Conservation (phyloP, 2,888 invertebrate species). For the Andrena minutula region DNA sequence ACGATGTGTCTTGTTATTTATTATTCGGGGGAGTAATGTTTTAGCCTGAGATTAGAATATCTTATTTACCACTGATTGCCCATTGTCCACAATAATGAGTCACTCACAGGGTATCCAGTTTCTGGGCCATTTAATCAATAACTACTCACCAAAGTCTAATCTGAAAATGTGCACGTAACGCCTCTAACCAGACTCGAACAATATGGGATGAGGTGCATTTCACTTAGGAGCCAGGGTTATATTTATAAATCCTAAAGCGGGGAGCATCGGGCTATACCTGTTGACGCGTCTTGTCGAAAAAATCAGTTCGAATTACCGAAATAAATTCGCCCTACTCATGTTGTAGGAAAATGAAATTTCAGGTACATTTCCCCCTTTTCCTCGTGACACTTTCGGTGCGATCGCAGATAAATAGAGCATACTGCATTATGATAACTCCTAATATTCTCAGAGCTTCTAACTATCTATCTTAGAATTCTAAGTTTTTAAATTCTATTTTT, state of each 20-base stretch:
- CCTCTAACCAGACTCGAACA: conserved; percentile 6
- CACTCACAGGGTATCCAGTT: no score
- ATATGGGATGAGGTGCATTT: conserved; percentile 19
- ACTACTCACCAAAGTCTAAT: not conserved
- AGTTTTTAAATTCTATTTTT: not conserved
- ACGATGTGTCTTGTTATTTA: no score
- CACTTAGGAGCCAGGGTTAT: conserved; percentile 29
- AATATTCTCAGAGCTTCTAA: not conserved
- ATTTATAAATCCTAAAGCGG: conserved; percentile 46
- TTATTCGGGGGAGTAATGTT: no score
- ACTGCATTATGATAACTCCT: no score
- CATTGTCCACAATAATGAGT: no score
- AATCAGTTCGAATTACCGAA: not conserved
- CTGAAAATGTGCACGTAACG: not conserved
- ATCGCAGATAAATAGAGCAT: not conserved
- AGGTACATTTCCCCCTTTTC: not conserved
- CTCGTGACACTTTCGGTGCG: not conserved
- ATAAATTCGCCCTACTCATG: not conserved
- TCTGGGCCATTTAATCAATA: no score
- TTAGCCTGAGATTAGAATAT: no score
- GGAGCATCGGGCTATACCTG: conserved; percentile 19
- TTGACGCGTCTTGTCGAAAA: conserved; percentile 10
- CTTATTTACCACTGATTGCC: no score
- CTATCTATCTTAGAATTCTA: not conserved
- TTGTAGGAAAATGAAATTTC: not conserved